phyloP scores from a whole-genome alignment of 1,140 invertebrate species.

The Drosophila erecta region DNA sequence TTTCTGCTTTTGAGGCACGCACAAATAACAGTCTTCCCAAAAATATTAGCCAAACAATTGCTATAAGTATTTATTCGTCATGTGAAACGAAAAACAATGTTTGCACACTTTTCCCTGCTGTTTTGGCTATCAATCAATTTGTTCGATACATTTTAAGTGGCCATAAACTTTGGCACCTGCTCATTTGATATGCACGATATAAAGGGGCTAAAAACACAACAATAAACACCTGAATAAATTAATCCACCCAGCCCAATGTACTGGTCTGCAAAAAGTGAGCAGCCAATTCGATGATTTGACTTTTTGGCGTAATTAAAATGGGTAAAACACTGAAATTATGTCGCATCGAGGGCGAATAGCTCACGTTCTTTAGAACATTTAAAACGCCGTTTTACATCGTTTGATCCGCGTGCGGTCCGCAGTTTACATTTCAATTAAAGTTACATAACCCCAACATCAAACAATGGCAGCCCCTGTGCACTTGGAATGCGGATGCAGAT shows the following conservation, averaged over 20 bases:
- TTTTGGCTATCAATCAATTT: conserved; percentile 31
- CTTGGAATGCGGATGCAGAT: conserved; percentile 16
- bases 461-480: conserved; percentile 31
- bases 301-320: conserved; percentile 73
- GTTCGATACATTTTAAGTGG: conserved; percentile 18
- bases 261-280: conserved; percentile 13
- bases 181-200: conserved; percentile 70
- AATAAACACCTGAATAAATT: conserved; percentile 67
- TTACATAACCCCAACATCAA: conserved; percentile 74
- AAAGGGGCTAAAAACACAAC: conserved; percentile 55
- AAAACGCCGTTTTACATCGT: conserved; percentile 72
- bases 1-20: too few species aligned
- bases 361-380: conserved; percentile 68
- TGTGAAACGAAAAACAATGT: conserved; percentile 1
- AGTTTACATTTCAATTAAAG: conserved; percentile 82
- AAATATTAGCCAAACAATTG: not conserved
- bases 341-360: conserved; percentile 14
- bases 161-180: conserved; percentile 17
- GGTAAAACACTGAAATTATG: conserved; percentile 56
- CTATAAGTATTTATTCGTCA: conserved; percentile 25
- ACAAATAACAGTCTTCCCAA: not conserved
- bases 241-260: conserved; percentile 7
- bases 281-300: conserved; percentile 52
- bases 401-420: conserved; percentile 73
- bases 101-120: conserved; percentile 11